phyloP scores from a whole-genome alignment of 2,888 invertebrate species.

The Catocala nupta region DNA sequence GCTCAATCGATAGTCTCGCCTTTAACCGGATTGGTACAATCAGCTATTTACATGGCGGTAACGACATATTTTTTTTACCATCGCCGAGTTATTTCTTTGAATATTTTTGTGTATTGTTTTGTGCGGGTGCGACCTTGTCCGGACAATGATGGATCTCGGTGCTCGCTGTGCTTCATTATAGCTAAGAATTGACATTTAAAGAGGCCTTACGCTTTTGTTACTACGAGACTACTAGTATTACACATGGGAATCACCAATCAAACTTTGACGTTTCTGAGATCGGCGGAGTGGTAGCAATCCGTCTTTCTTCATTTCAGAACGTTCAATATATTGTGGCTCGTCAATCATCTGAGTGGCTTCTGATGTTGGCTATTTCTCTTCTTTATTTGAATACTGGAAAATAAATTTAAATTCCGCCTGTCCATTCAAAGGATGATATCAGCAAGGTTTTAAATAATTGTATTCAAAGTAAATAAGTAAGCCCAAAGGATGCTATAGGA shows the following conservation, averaged over 20 bases:
- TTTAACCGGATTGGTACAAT: constrained; percentile 59
- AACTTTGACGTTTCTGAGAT: constrained; percentile 81
- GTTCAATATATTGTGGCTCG: constrained; percentile 71
- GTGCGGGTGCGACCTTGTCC: constrained; percentile 67
- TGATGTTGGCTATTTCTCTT: constrained; percentile 65
- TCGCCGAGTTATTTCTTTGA: constrained; percentile 43
- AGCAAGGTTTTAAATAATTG: constrained; percentile 4
- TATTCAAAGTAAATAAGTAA: neutral
- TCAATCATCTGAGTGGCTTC: constrained; percentile 74
- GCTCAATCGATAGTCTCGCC: constrained; percentile 74
- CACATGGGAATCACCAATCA: constrained; percentile 87
- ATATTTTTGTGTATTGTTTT: constrained; percentile 69
- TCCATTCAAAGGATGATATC: constrained; percentile 36
- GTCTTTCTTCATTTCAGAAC: constrained; percentile 67
- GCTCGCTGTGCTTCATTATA: constrained; percentile 57
- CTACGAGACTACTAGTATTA: constrained; percentile 82
- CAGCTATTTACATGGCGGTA: constrained; percentile 42
- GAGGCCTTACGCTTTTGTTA: constrained; percentile 64
- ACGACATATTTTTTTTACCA: constrained; percentile 42
- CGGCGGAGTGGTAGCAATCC: constrained; percentile 73
- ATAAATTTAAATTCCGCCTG: constrained; percentile 75
- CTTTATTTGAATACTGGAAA: constrained; percentile 72
- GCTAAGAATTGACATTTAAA: constrained; percentile 60
- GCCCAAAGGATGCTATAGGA: neutral
- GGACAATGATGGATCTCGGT: constrained; percentile 77